Evolutionary conservation across 2,888 invertebrate species (phyloP), one percentile per base, ranked within the genome.

Genomic region (Girardia tigrina): DNA sequence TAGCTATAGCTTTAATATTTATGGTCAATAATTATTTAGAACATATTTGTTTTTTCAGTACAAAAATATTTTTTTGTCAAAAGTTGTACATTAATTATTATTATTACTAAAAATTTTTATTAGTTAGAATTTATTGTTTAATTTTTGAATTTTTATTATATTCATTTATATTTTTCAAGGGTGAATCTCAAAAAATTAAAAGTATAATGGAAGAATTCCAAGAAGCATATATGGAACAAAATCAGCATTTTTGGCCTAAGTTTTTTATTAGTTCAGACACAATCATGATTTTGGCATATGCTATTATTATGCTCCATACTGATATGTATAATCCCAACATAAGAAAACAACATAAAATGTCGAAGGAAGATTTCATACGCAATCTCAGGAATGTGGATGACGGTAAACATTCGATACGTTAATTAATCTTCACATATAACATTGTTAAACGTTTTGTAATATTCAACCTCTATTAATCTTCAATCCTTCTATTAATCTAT

Each of bases 291-390:
- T 81, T 88, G 69, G 86, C 87, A 1, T 88, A 87, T 81, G 95
- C 97, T 75, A 94, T 97, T 82, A 95, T 98, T 84, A 95, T 98
- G 95, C 88, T 98, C 78, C 98, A 98, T 86, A 98, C 97, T 0
- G 97, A 98, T 84, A 88, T 97, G 73, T 97, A 98, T 85, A 94
- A 94, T 77, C 93, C 94, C 12, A 94, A 91, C 84, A 93, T 94
- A 8, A 94, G 91, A 84, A 86, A 97, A 80, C 95, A 95, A 79
- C 88, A 92, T 29, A 88, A 94, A 79, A 98, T 98, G 98, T 92
- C 91, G 78, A 86, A 91, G 72, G 94, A 94, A 80, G 94, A 95
- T 84, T 97, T 95, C 83, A 89, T 94, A 4, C 90, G 91, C 81
- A 97, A 97, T 86, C 86, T 95, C 56, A 88, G 94, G 79, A 94